Evolutionary conservation across 1,140 invertebrate species (phyloP).

Genomic region (Adoxophyes honmai): DNA sequence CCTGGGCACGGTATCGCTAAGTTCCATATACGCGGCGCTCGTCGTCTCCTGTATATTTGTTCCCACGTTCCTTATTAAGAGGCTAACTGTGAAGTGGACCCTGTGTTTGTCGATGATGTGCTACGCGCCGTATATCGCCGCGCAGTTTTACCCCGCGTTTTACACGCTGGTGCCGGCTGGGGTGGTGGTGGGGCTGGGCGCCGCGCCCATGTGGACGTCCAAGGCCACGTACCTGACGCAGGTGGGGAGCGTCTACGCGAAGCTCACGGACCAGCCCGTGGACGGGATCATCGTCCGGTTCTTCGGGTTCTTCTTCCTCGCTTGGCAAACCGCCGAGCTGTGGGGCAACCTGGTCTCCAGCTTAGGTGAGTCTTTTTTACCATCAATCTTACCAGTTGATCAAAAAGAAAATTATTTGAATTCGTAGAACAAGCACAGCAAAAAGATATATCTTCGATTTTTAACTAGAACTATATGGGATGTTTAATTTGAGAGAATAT

Average conservation of each 20-base stretch:
- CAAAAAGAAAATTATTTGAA: no score
- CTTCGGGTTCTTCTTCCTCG: conserved; percentile 98
- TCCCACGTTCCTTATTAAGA: conserved; percentile 91
- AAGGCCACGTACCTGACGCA: conserved; percentile 97
- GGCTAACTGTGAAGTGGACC: conserved; percentile 96
- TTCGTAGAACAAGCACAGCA: no score
- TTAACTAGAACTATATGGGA: no score
- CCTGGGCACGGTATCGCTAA: conserved; percentile 89
- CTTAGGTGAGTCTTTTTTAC: conserved; percentile 88
- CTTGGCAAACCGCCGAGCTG: conserved; percentile 96
- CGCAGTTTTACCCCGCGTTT: conserved; percentile 94
- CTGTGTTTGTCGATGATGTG: conserved; percentile 93
- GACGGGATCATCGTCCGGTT: conserved; percentile 95
- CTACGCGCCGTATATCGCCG: conserved; percentile 95
- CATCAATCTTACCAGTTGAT: no score
- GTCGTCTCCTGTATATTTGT: conserved; percentile 96
- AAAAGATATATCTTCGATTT: no score
- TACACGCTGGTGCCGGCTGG: conserved; percentile 96
- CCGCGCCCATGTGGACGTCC: conserved; percentile 97
- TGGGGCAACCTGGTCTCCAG: conserved; percentile 99
- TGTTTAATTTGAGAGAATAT: no score
- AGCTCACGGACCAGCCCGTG: conserved; percentile 89
- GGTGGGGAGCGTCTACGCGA: conserved; percentile 92
- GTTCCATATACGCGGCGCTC: conserved; percentile 92
- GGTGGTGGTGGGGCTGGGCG: conserved; percentile 91